A percentile compares a stretch with the other conserved stretches of the same genome.
These are phyloP conservation scores for Remorina albescens DNA, from an alignment of 2,797 vertebrate species.

Conservation along the genomic window DNA sequence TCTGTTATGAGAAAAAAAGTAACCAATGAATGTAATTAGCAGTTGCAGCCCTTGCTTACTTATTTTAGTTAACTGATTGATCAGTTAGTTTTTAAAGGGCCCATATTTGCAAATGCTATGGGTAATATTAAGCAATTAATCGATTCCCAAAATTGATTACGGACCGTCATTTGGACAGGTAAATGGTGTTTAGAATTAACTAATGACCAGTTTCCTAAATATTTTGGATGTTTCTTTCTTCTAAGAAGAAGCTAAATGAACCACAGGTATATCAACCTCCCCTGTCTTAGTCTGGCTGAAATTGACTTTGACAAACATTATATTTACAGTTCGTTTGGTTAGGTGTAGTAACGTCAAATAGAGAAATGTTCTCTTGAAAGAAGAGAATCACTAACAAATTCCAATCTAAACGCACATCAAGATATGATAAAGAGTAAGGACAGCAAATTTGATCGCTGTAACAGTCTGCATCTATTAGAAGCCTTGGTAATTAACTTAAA, in stretches of 20 bases:
- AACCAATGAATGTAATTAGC: too few relatives aligned
- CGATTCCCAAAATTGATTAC: neutral
- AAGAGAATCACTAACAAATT: slow-evolving; percentile 16
- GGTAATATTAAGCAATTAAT: too few relatives aligned
- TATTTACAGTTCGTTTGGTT: neutral
- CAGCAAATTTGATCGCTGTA: slow-evolving; percentile 35
- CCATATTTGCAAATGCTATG: too few relatives aligned
- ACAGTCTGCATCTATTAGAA: slow-evolving; percentile 29
- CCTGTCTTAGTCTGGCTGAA: neutral
- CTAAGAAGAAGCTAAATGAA: neutral
- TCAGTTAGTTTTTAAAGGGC: too few relatives aligned
- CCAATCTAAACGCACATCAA: slow-evolving; percentile 16
- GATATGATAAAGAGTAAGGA: slow-evolving; percentile 17
- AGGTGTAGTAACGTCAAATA: neutral
- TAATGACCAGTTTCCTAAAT: neutral
- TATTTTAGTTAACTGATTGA: too few relatives aligned
- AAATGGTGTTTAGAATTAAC: neutral
- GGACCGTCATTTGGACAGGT: neutral
- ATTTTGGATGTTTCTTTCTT: neutral
- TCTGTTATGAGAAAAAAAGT: neutral
- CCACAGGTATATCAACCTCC: neutral
- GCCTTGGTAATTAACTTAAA: slow-evolving; percentile 50
- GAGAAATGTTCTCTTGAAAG: slow-evolving; percentile 17
- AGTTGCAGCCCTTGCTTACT: too few relatives aligned
- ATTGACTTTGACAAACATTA: slow-evolving; percentile 1